Conservation (phyloP, 1,140 invertebrate genomes). For the Batillaria attramentaria region DNA sequence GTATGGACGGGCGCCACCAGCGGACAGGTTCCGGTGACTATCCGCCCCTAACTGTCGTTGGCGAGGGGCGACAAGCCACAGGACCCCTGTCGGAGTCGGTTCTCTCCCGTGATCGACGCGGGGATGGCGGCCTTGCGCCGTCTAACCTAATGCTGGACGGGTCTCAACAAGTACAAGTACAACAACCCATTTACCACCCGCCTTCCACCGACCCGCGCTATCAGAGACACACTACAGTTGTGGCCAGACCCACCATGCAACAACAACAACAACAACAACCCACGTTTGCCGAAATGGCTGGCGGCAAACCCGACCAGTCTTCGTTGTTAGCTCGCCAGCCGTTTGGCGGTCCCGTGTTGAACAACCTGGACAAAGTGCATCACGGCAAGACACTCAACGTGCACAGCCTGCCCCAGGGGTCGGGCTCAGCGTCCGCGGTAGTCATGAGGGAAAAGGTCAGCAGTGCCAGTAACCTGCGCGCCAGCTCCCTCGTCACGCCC, state of each 20-base stretch:
- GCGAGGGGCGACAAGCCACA: not conserved
- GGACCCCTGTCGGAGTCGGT: slow-evolving; percentile 5
- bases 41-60: not conserved
- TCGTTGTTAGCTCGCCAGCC: not conserved
- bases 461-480: not conserved
- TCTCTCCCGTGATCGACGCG: not conserved
- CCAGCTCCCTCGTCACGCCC: slow-evolving; percentile 19
- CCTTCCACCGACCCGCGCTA: not conserved
- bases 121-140: not conserved
- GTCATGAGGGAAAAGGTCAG: not conserved
- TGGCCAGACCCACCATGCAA: not conserved
- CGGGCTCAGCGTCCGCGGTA: slow-evolving; percentile 13
- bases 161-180: not conserved
- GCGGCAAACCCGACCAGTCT: too few relatives aligned
- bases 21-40: not conserved
- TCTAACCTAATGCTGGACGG: not conserved
- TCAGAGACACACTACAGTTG: not conserved
- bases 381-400: not conserved
- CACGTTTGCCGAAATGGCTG: not conserved
- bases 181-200: not conserved
- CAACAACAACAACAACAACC: not conserved
- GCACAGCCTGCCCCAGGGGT: not conserved
- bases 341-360: not conserved
- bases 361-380: not conserved
- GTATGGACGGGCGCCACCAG: not conserved